Conservation (phyloP, 2,797 vertebrate genomes). For the Psittacula derbiana region DNA sequence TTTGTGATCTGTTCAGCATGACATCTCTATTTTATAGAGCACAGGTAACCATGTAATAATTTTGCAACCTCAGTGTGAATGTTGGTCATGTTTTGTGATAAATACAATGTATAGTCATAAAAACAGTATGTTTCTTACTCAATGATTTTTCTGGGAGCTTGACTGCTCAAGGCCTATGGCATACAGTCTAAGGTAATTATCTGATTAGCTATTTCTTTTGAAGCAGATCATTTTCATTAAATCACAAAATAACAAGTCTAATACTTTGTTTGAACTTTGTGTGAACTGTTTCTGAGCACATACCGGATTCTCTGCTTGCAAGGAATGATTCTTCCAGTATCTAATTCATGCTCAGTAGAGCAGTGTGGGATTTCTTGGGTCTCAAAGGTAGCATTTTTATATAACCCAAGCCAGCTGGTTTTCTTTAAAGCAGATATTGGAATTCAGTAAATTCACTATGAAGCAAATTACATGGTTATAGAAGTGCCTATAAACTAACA, state of each 20-base stretch:
- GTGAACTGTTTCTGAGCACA: neutral
- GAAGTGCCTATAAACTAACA: neutral
- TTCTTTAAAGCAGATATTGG: neutral
- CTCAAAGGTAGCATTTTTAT: neutral
- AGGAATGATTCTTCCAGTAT: neutral
- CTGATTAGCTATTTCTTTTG: constrained; percentile 29
- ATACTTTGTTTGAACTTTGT: neutral
- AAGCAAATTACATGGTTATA: neutral
- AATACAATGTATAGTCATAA: neutral
- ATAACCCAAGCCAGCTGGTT: neutral
- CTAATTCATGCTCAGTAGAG: neutral
- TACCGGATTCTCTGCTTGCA: neutral
- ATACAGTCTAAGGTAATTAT: constrained; percentile 5
- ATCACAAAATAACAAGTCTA: neutral
- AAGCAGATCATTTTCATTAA: constrained; percentile 5
- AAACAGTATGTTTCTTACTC: neutral
- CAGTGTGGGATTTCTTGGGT: neutral
- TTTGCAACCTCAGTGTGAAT: neutral
- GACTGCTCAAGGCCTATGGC: neutral
- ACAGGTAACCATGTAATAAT: constrained; percentile 32
- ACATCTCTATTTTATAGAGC: constrained; percentile 21
- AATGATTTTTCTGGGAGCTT: neutral
- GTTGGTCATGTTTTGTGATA: neutral
- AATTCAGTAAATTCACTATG: neutral
- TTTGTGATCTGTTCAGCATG: constrained; percentile 6